Conservation (phyloP, 2,888 invertebrate genomes). For the Drosophila vallismaia region DNA sequence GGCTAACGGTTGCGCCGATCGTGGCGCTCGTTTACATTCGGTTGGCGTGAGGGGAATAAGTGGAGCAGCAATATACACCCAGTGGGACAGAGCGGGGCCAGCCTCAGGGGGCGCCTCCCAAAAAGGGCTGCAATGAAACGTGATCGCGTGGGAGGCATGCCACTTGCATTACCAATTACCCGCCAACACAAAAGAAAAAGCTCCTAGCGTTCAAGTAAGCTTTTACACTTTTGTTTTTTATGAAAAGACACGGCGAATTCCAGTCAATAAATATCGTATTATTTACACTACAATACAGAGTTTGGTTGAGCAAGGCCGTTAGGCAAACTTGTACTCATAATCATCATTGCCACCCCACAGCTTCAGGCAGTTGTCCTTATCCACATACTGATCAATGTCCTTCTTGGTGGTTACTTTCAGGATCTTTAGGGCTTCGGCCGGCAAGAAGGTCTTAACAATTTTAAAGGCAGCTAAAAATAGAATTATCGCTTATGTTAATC, state of each 20-base stretch:
- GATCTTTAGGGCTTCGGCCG: conserved; percentile 93
- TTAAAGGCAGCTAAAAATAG: conserved; percentile 91
- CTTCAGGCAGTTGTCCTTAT: conserved; percentile 89
- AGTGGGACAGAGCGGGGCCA: conserved; percentile 16
- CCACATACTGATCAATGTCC: conserved; percentile 89
- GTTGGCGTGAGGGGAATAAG: conserved; percentile 49
- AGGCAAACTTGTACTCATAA: conserved; percentile 88
- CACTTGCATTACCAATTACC: conserved; percentile 62
- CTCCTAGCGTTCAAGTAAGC: conserved; percentile 5
- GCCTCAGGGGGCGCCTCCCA: conserved; percentile 21
- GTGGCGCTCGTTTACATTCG: conserved; percentile 44
- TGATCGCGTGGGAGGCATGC: conserved; percentile 51
- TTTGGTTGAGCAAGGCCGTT: not conserved
- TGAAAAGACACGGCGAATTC: not conserved
- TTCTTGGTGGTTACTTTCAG: conserved; percentile 93
- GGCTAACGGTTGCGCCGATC: conserved; percentile 60
- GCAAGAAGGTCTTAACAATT: conserved; percentile 93
- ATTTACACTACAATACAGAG: conserved; percentile 51
- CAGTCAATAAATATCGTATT: conserved; percentile 53
- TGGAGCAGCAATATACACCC: conserved; percentile 58
- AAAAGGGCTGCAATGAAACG: conserved; percentile 70
- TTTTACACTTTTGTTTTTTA: conserved; percentile 1
- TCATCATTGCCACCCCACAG: conserved; percentile 93
- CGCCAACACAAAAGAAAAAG: conserved; percentile 15
- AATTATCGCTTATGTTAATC: not conserved